Evolutionary conservation across 2,888 invertebrate genomes (phyloP), one percentile per base, ranked within the genome.

Genomic region (Diarsia dahlii): DNA sequence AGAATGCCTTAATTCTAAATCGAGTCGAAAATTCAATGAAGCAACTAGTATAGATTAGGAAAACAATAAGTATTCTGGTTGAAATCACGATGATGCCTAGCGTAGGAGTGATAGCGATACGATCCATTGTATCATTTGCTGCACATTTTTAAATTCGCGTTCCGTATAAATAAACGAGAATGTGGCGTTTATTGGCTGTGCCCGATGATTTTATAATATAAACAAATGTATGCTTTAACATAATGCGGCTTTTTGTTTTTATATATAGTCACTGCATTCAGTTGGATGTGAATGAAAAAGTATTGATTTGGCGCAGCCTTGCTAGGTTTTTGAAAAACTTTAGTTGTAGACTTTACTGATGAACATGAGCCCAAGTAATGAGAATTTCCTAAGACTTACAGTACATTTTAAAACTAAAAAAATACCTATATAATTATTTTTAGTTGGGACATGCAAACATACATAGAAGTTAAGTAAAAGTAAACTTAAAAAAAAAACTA

Each of bases 161-260:
- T 65, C 66, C 48, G 72, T 70, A 85, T 78, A 87, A 86, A 86
- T 86, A 87, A 78, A 82, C 65, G 63, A 54, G 65, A 71, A 65
- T 63, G 64, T 87, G 80, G 85, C 88, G 73, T 86, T 87, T 86
- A 86, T 86, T 86, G 78, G 72, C 65, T 18, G 62, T 68, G 78
- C 63, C 71, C 86, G 80, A 66, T 72, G 80, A 86, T 78, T 76
- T 76, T 81, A 56, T 69, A 70, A 66, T 74, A 58, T 76, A 87
- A 78, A 86, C 78, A 82, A 60, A 74, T 64, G 74, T 65, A 56
- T 65, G 71, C 39, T 74, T 62, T 58, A 82, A 76, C 56, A 65
- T 76, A 71, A 75, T 80, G 76, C 12, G 71, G 62, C 64, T 72
- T 75, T 81, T 70, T 28, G 60, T 78, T 71, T 68, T 71, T 76